Evolutionary conservation across 1,140 invertebrate genomes (phyloP).

Genomic region (Diorhabda sublineata): DNA sequence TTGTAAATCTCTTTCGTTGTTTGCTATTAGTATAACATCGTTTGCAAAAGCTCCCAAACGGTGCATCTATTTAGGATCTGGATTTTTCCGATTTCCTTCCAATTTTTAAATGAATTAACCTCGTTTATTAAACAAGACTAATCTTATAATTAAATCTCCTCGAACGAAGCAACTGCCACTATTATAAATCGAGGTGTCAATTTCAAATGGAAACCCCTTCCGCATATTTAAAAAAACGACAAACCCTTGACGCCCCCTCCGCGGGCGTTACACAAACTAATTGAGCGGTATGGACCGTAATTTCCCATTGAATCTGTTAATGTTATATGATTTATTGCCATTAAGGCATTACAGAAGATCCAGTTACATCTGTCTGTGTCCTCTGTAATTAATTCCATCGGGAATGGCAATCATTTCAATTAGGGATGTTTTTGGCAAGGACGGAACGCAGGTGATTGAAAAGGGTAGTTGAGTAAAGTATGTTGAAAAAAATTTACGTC

Average conservation of each 20-base stretch:
- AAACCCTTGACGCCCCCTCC: background rate
- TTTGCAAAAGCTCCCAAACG: no score
- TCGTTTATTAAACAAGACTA: no score
- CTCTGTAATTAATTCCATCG: conserved; percentile 43
- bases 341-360: conserved; percentile 26
- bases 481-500: no score
- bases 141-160: no score
- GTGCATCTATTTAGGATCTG: no score
- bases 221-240: background rate
- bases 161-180: no score
- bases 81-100: no score
- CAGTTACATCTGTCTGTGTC: conserved; percentile 43
- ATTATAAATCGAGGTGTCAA: background rate
- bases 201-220: background rate
- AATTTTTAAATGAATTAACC: no score
- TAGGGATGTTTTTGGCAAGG: conserved; percentile 23
- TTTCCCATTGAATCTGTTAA: conserved; percentile 39
- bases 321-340: conserved; percentile 38
- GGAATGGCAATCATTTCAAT: conserved; percentile 44
- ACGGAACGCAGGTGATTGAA: background rate
- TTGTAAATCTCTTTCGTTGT: no score
- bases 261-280: conserved; percentile 17
- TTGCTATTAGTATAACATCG: no score
- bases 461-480: no score
- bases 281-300: conserved; percentile 34